Base-by-base conservation (phyloP, 2,888 invertebrate species). In the Aleiodes leptofemur region DNA sequence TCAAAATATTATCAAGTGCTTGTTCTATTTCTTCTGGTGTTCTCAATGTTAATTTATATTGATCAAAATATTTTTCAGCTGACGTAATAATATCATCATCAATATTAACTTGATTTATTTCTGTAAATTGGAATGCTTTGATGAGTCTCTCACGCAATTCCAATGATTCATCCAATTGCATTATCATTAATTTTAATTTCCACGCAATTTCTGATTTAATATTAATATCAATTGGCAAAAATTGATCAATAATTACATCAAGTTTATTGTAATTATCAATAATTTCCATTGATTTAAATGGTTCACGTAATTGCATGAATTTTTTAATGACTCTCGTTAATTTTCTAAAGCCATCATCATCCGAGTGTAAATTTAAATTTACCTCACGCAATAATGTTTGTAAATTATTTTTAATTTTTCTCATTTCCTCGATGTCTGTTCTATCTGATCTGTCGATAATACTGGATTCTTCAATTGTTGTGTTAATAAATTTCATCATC, bases 401-500 rank as follows among this genome's bases (percentile, higher is more conserved):
- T 82, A 75, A 11, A 90, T 74, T 11, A 83, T 73, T 38, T 86
- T 79, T 1, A 87, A 73, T 73, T 87, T 83, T 0, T 53, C 75
- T 48, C 77, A 79, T 77, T 0, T 79, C 73, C 0, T 55, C 51
- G 11, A 76, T 72, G 7, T 43, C 9, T 43, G 7, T 11, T 11
- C 8, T 11, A 43, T 43, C 43, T 8, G 11, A 43, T 43, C 43
- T 7, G 43, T 55, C 11, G 4, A 57, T 59, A 48, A 78, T 51
- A 4, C 81, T 76, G 86, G 57, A 6, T 79, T 81, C 2, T 83
- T 83, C 8, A 87, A 69, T 48, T 83, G 91, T 85, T 96, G 95
- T 14, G 88, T 59, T 51, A 88, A 69, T 34, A 84, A 91, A 85
- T 96, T 96, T 16, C 91, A 89, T 14, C 51, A 96, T 86, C 96